Percentiles rank a stretch among this genome's conserved stretches.
Conservation (phyloP, 2,113 vertebrate species). For the Ptychochromis oligacanthus region DNA sequence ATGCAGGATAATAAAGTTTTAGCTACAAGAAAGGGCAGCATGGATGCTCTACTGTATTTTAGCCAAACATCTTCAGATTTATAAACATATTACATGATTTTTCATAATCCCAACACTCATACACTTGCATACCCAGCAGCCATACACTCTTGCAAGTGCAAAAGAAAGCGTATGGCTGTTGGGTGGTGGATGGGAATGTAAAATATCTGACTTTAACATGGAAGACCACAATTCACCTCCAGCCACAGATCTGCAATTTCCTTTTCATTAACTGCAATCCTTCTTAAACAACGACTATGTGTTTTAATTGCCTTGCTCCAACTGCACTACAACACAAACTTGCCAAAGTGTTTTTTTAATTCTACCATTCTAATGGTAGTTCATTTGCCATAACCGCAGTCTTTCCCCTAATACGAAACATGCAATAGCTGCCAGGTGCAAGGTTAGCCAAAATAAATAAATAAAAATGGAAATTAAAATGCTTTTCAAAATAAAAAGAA, state of each 20-base stretch:
- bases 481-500: background rate
- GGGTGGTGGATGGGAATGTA: background rate
- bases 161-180: fast-evolving
- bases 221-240: background rate
- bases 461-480: background rate
- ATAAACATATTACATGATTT: too few relatives aligned
- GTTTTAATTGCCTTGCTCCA: background rate
- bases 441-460: background rate
- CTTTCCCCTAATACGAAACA: background rate
- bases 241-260: background rate
- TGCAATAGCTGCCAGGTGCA: background rate
- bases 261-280: background rate
- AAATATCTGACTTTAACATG: background rate
- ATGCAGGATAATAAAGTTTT: background rate
- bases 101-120: too few relatives aligned
- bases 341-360: background rate
- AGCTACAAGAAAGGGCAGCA: background rate
- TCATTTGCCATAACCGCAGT: background rate
- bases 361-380: background rate
- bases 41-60: background rate
- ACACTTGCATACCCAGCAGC: too few relatives aligned
- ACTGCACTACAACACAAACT: background rate
- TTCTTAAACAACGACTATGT: background rate
- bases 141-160: too few relatives aligned
- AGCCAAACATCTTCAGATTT: background rate